Conservation (phyloP, 92 coral and sea anemone species). For the Galaxea fascicularis region DNA sequence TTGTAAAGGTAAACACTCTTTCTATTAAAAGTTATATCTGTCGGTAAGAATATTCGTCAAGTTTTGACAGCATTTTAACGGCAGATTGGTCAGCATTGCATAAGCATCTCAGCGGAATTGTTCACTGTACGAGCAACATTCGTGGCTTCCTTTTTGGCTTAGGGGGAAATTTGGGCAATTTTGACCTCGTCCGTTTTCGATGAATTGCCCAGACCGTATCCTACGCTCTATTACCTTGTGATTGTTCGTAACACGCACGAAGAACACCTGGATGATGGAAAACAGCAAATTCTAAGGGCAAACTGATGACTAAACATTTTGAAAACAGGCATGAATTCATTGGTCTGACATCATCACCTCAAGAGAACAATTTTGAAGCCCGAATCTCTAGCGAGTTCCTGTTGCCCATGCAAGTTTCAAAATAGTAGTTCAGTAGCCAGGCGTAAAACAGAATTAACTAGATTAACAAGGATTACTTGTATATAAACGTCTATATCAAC, state of each 20-base stretch:
- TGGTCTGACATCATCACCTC: neutral
- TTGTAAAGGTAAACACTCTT: constrained; percentile 16
- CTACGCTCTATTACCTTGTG: neutral
- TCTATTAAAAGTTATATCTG: neutral
- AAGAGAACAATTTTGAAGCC: neutral
- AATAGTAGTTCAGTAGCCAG: neutral
- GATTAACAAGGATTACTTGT: constrained; percentile 10
- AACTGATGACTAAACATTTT: too few relatives aligned
- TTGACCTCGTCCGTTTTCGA: constrained; percentile 1
- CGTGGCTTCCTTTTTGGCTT: too few relatives aligned
- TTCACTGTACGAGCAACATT: neutral
- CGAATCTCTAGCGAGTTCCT: constrained; percentile 12
- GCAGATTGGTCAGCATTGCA: neutral
- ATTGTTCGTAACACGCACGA: neutral
- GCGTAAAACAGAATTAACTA: neutral
- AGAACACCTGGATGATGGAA: neutral
- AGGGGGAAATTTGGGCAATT: constrained; percentile 11
- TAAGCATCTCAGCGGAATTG: neutral
- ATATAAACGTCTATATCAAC: neutral
- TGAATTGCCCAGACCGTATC: neutral
- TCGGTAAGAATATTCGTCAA: neutral
- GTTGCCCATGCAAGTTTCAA: neutral
- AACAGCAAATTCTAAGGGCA: neutral
- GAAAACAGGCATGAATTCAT: neutral
- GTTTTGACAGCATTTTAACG: neutral